These are phyloP conservation scores for Heliconius hewitsoni DNA, from an alignment of 1,140 invertebrate species.

Conservation along the genomic window DNA sequence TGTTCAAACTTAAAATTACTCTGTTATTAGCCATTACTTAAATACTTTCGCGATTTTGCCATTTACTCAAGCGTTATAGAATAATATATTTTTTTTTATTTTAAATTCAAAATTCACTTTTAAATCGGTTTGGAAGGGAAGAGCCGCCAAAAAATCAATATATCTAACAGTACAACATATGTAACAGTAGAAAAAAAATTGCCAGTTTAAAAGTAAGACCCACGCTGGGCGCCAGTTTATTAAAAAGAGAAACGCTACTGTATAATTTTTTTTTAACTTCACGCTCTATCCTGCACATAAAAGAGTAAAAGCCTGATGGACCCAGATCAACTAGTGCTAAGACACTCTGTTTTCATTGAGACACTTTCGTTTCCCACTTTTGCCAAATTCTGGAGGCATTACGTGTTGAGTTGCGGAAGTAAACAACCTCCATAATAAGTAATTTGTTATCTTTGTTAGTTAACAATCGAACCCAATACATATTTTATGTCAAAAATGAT, in stretches of 20 bases:
- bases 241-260: neutral
- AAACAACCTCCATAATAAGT: neutral
- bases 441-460: neutral
- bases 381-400: no score
- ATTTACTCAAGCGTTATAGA: neutral
- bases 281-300: no score
- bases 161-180: no score
- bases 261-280: no score
- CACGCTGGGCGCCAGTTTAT: neutral
- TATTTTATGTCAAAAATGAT: slow-evolving; percentile 6
- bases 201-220: neutral
- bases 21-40: neutral
- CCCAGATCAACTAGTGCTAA: no score
- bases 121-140: no score
- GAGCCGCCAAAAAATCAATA: no score
- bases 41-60: neutral
- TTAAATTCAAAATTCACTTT: no score
- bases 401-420: no score
- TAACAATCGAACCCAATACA: neutral
- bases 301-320: no score
- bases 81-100: neutral
- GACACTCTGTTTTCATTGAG: no score
- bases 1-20: slow-evolving; percentile 21
- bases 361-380: no score
- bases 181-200: neutral